phyloP scores from a whole-genome alignment of 2,797 vertebrate species.

The Peromyscus attwateri region DNA sequence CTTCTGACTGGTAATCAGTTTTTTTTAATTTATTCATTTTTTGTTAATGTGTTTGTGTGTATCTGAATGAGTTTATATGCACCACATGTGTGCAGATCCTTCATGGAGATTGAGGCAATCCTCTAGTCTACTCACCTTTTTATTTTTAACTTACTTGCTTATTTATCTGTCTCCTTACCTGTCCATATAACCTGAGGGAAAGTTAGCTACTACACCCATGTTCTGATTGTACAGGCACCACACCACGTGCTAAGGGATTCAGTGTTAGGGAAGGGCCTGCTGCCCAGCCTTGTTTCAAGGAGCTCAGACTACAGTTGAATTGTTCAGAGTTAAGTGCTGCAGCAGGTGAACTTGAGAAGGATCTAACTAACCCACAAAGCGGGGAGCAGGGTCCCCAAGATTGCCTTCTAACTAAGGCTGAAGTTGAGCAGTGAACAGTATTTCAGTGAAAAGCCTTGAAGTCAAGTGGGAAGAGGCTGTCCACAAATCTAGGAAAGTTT shows the following conservation, averaged over 20 bases:
- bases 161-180: slow-evolving; percentile 26
- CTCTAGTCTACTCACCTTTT: not conserved
- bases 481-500: not conserved
- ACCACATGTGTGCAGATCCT: not conserved
- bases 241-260: not conserved
- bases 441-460: not conserved
- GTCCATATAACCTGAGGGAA: slow-evolving; percentile 22
- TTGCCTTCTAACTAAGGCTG: slow-evolving; percentile 21
- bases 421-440: not conserved
- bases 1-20: not conserved
- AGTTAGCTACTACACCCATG: slow-evolving; percentile 23
- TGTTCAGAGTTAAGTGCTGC: not conserved
- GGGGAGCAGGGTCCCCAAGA: not conserved
- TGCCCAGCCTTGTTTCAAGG: not conserved
- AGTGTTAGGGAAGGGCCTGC: not conserved
- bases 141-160: slow-evolving; percentile 39
- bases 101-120: not conserved
- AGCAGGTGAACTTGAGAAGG: not conserved
- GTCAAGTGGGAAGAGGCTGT: not conserved
- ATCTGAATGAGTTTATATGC: not conserved
- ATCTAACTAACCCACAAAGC: not conserved
- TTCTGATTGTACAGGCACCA: not conserved
- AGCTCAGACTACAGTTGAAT: not conserved
- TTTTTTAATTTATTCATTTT: slow-evolving; percentile 6
- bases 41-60: not conserved